phyloP scores from a whole-genome alignment of 2,888 invertebrate genomes.

The Chrysina gloriosa region DNA sequence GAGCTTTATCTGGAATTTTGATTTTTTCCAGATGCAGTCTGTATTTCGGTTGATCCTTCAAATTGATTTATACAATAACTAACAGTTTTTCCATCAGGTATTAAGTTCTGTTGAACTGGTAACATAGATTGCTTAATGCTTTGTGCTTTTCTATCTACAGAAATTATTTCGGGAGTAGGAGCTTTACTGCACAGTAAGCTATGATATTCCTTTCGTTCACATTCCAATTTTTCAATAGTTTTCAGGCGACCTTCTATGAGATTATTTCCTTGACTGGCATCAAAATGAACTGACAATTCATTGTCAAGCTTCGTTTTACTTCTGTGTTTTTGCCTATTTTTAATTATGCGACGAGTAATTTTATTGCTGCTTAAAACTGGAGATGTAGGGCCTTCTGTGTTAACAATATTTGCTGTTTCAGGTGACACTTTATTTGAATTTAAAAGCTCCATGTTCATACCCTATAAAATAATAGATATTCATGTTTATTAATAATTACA shows the following conservation, averaged over 20 bases:
- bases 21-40: constrained; percentile 62
- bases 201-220: constrained; percentile 40
- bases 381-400: constrained; percentile 52
- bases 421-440: constrained; percentile 16
- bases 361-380: constrained; percentile 53
- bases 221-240: constrained; percentile 50
- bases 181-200: constrained; percentile 44
- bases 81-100: constrained; percentile 4
- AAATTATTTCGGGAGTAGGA: constrained; percentile 43
- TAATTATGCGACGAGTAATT: constrained; percentile 41
- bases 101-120: background rate
- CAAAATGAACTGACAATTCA: constrained; percentile 36
- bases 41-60: constrained; percentile 54
- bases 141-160: constrained; percentile 34
- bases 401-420: background rate
- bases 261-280: constrained; percentile 11
- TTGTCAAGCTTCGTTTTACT: constrained; percentile 38
- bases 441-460: constrained; percentile 1
- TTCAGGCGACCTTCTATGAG: constrained; percentile 47
- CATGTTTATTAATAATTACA: background rate
- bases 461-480: background rate
- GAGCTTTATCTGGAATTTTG: constrained; percentile 51
- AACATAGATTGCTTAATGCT: constrained; percentile 23
- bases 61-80: constrained; percentile 10
- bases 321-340: constrained; percentile 39